Conservation (phyloP, 2,888 invertebrate species). For the Boloria selene region DNA sequence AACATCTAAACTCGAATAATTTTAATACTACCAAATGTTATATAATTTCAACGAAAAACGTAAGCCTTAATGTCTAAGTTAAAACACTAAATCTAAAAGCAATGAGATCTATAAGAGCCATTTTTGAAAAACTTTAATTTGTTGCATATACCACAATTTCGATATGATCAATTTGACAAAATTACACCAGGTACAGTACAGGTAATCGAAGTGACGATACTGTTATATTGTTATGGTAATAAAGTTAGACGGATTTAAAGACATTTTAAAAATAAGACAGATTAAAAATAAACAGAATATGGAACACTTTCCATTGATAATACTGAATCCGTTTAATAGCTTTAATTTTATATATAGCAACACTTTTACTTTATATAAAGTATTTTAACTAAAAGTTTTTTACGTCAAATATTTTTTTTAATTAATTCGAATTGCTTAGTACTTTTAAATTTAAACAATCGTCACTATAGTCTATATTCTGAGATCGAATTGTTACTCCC, state of each 20-base stretch:
- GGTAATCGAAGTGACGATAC: neutral
- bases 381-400: too few species aligned
- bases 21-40: conserved; percentile 6
- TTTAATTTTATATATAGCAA: neutral
- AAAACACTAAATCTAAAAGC: conserved; percentile 42
- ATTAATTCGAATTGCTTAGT: too few species aligned
- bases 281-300: too few species aligned
- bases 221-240: conserved; percentile 3
- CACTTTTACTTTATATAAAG: too few species aligned
- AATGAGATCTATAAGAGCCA: conserved; percentile 57
- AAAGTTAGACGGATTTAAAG: neutral
- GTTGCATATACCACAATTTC: conserved; percentile 4
- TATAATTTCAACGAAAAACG: conserved; percentile 12
- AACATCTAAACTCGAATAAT: neutral
- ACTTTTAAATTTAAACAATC: conserved; percentile 25
- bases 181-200: conserved; percentile 20
- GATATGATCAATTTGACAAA: conserved; percentile 21
- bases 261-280: neutral
- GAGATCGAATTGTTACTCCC: conserved; percentile 73
- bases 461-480: conserved; percentile 52
- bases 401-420: too few species aligned
- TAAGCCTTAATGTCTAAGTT: conserved; percentile 24
- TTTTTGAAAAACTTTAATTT: conserved; percentile 14
- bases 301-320: too few species aligned
- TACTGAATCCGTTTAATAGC: conserved; percentile 8